phyloP scores from a whole-genome alignment of 35 echinoderm and acorn worm genomes.

The Anneissia japonica region DNA sequence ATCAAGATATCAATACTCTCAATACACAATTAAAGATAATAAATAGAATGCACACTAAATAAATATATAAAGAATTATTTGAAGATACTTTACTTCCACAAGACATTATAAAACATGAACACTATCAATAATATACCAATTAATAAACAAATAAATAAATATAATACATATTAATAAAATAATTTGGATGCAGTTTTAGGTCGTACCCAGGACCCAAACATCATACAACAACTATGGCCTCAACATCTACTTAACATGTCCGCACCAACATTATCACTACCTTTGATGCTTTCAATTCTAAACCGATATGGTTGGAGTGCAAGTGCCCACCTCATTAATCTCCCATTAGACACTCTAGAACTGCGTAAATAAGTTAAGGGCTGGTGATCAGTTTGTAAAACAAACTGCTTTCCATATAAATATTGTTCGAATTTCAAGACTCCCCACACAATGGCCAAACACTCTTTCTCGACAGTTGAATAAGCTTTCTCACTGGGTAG shows the following conservation, averaged over 20 bases:
- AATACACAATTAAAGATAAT: no score
- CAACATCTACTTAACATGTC: constrained; percentile 1
- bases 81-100: no score
- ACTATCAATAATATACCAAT: no score
- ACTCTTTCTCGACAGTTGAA: constrained; percentile 20
- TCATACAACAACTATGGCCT: neutral
- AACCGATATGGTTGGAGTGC: neutral
- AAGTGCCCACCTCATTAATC: constrained; percentile 23
- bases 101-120: no score
- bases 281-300: neutral
- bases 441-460: neutral
- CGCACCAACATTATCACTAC: constrained; percentile 2
- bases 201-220: no score
- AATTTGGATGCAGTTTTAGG: no score
- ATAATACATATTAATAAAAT: no score
- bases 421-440: constrained; percentile 6
- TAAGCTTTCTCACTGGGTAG: neutral
- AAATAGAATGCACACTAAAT: no score
- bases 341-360: neutral
- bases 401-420: no score
- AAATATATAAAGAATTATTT: no score
- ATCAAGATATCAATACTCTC: no score
- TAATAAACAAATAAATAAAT: no score
- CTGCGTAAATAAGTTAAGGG: constrained; percentile 4
- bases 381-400: constrained; percentile 11